Base-by-base conservation (phyloP, 1,140 invertebrate species). In the Triops cancriformis region DNA sequence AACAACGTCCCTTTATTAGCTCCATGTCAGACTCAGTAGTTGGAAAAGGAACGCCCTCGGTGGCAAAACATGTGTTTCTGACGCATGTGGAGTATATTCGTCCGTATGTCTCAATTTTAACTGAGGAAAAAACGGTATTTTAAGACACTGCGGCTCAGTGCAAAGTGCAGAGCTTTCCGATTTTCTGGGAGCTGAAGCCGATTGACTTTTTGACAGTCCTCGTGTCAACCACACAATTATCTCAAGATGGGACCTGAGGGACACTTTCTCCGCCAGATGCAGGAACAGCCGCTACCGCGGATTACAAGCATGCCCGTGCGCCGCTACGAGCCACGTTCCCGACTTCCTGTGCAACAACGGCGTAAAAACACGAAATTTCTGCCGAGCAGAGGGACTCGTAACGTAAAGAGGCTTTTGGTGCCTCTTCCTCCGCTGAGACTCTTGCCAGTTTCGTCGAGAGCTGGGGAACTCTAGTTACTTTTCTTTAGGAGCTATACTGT, bases 381-480 rank as follows among this genome's bases (percentile, higher is more conserved):
- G 51, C 51, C 10, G 51, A 64, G 51, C 51, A 64, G 51, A 64
- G 51, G 51, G 51, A 64, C 51, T 64, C 51, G 51, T 64, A 64
- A 64, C 51, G 51, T 64, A 64, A 64, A 64, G 51, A 64, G 51
- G 51, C 51, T 64, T 64, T 64, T 64, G 51, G 51, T 64, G 51
- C 51, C 51, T 64, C 51, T 64, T 18, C 51, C 23, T 64, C 51
- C n/a, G 51, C 23, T 64, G 51, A 64, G 51, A 64, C 51, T 64
- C 51, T 64, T 64, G 18, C 18, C 51, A 9, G 23, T 18, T 64
- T 64, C 23, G 18, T n/a, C 51, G 51, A 64, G 51, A 64, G 51
- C 51, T 18, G 51, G 51, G 31, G 51, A 64, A 64, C 51, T 64
- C 14, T 64, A 64, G 51, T 64, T 23, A 64, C 4, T 9, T 64